Conservation (phyloP, 2,888 invertebrate genomes). For the Caenorhabditis sp. region DNA sequence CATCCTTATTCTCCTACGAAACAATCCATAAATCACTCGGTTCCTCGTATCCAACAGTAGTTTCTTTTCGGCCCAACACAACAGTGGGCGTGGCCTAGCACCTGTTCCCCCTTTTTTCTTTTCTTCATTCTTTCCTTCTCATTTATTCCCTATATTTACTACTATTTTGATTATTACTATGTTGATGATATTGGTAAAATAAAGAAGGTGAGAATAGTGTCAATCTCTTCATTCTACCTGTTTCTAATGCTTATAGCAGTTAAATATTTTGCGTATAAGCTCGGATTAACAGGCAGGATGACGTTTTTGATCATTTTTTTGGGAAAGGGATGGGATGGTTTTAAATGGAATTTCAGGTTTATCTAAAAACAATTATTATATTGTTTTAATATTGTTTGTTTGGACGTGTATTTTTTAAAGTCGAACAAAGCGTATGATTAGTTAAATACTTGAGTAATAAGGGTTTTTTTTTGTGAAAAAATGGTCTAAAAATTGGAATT, state of each 20-base stretch:
- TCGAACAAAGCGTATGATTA: too few relatives aligned
- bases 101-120: constrained; percentile 10
- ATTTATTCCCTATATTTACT: neutral
- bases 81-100: neutral
- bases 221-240: constrained; percentile 29
- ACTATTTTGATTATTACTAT: neutral
- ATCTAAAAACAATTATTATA: too few relatives aligned
- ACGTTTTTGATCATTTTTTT: neutral
- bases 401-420: too few relatives aligned
- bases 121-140: constrained; percentile 4
- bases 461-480: too few relatives aligned
- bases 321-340: neutral
- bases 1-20: neutral
- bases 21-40: constrained; percentile 3
- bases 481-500: too few relatives aligned
- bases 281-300: constrained; percentile 42
- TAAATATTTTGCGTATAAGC: constrained; percentile 23
- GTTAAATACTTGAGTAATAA: too few relatives aligned
- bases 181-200: neutral
- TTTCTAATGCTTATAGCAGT: constrained; percentile 28
- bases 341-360: too few relatives aligned
- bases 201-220: neutral
- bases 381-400: too few relatives aligned
- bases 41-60: neutral
- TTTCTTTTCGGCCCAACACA: neutral